Base-by-base conservation (phyloP, 2,113 vertebrate species). In the Brienomyrus longianalis region DNA sequence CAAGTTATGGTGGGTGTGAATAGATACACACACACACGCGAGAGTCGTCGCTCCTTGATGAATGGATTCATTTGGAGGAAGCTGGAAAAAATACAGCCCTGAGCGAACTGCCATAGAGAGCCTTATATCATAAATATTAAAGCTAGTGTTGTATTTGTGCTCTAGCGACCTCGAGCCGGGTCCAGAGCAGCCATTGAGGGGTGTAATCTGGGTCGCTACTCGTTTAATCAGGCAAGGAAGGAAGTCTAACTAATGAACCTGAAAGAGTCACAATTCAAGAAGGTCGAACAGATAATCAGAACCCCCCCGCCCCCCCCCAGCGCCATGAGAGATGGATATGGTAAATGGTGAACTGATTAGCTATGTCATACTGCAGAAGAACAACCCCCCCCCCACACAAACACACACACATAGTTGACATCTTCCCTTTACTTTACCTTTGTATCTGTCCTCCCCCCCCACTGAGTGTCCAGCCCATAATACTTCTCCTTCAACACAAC, bases 21-120 rank as follows among this genome's bases (percentile, higher is more conserved):
- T 51, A 50, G 47, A 70, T 27, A 88, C 43, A 54, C 35, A 89
- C 11, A 62, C 74, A 83, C 23, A 54, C 27, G 2, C 2, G 48
- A 74, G 39, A 47, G 83, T 48, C 39, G 77, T 45, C 17, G 6
- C 39, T 31, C 88, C 51, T 56, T 83, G 74, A 89, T 89, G 74
- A 89, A 89, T 89, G 88, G 88, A 83, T 83, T 80, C 74, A 89
- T 83, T 83, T 89, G 77, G 47, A n/a, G 88, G 50, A 43, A 80
- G 74, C 74, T 80, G 88, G 45, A 56, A 83, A 83, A 66, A 80
- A 59, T 5, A 43, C 51, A 83, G n/a, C 88, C 13, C 51, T 27
- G 35, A 52, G 50, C 51, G 27, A 74, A 89, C 56, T 83, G 50
- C 50, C 35, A 48, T 7, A 45, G 51, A 83, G 77, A 89, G 74